Conservation (phyloP, 1,140 invertebrate species). For the Andricus grossulariae region DNA sequence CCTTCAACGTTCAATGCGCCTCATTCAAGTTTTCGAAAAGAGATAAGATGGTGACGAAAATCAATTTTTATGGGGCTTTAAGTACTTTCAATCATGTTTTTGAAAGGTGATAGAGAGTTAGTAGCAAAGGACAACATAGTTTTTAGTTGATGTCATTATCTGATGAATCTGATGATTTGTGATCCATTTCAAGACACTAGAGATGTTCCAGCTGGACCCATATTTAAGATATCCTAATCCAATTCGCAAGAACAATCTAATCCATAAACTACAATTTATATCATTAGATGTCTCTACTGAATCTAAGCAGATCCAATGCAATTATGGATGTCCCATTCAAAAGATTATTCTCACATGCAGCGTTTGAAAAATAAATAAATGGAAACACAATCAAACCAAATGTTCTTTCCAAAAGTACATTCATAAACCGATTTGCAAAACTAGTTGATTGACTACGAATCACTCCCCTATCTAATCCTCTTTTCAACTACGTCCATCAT, state of each 20-base stretch:
- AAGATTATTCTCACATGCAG: background rate
- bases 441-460: constrained; percentile 13
- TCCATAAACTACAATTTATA: too few relatives aligned
- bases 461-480: constrained; percentile 24
- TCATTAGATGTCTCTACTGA: too few relatives aligned
- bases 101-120: too few relatives aligned
- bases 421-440: constrained; percentile 19
- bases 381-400: background rate
- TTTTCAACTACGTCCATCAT: constrained; percentile 23
- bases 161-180: too few relatives aligned
- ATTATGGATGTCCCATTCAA: background rate
- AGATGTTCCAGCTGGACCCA: too few relatives aligned
- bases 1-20: background rate
- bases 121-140: too few relatives aligned
- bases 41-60: constrained; percentile 35
- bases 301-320: too few relatives aligned
- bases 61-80: constrained; percentile 1
- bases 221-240: too few relatives aligned
- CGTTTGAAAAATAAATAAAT: background rate
- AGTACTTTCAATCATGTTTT: too few relatives aligned
- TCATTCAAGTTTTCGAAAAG: constrained; percentile 14
- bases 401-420: background rate
- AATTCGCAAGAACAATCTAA: too few relatives aligned
- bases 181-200: too few relatives aligned
- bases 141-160: too few relatives aligned